A percentile compares a stretch with the other conserved stretches of the same genome.
These are phyloP conservation scores for Todiramphus chloris DNA, from an alignment of 2,113 vertebrate species.

Conservation along the genomic window DNA sequence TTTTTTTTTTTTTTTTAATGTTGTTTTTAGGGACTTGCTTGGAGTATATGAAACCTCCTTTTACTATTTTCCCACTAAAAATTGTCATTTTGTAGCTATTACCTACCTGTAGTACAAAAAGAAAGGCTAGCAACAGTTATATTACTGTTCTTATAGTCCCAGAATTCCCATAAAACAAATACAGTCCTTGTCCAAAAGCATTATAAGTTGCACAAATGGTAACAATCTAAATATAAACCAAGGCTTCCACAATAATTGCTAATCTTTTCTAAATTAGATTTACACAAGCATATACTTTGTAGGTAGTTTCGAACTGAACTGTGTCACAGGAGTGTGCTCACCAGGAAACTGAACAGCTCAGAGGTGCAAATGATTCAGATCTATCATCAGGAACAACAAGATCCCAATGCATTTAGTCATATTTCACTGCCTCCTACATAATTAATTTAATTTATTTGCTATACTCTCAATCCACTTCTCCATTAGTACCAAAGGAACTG, in stretches of 20 bases:
- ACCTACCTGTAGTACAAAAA: not conserved
- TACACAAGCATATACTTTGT: not conserved
- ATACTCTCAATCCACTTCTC: not conserved
- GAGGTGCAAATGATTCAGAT: conserved; percentile 11
- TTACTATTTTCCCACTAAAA: not conserved
- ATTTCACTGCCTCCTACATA: conserved; percentile 37
- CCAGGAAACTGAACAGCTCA: not conserved
- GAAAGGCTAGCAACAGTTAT: not conserved
- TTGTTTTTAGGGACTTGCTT: not conserved
- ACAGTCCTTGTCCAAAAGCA: not conserved
- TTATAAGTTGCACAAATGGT: not conserved
- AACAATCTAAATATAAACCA: not conserved
- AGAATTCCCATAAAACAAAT: not conserved
- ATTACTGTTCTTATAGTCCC: not conserved
- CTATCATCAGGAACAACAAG: conserved; percentile 12
- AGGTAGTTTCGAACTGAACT: not conserved
- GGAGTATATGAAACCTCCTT: not conserved
- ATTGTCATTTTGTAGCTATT: not conserved
- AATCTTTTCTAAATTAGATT: conserved; percentile 1
- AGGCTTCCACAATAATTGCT: not conserved
- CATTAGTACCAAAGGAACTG: not conserved
- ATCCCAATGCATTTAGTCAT: conserved; percentile 34
- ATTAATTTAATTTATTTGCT: conserved; percentile 53
- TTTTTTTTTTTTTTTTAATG: not conserved
- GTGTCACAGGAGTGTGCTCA: not conserved